Conservation (phyloP, 2,113 vertebrate genomes). For the Vidua chalybeata region DNA sequence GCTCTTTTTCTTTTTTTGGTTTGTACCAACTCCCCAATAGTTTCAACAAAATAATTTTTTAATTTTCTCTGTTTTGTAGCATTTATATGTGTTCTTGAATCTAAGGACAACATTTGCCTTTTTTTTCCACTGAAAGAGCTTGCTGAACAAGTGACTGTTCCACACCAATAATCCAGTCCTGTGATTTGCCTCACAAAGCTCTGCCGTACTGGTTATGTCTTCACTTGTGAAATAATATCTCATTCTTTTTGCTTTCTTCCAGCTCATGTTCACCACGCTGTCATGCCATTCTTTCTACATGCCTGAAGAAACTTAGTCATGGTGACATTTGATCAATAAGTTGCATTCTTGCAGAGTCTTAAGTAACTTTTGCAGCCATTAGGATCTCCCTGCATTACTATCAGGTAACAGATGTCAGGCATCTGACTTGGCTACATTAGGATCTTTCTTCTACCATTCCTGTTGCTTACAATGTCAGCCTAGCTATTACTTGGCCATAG, state of each 20-base stretch:
- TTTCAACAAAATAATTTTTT: background rate
- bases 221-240: background rate
- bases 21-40: background rate
- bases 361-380: background rate
- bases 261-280: background rate
- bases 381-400: background rate
- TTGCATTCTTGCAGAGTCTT: background rate
- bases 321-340: background rate
- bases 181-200: background rate
- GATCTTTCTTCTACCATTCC: background rate
- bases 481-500: background rate
- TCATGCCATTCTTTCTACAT: background rate
- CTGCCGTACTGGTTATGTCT: fast-evolving
- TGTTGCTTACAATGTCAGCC: background rate
- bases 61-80: background rate
- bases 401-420: background rate
- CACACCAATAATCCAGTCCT: background rate
- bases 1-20: background rate
- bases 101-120: background rate
- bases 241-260: background rate
- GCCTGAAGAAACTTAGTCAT: background rate
- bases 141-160: background rate
- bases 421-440: background rate
- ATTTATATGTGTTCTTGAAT: background rate
- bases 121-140: background rate